Percentiles rank a stretch among this genome's conserved stretches.
Conservation (phyloP, 2,113 vertebrate genomes). For the Pagrus major region DNA sequence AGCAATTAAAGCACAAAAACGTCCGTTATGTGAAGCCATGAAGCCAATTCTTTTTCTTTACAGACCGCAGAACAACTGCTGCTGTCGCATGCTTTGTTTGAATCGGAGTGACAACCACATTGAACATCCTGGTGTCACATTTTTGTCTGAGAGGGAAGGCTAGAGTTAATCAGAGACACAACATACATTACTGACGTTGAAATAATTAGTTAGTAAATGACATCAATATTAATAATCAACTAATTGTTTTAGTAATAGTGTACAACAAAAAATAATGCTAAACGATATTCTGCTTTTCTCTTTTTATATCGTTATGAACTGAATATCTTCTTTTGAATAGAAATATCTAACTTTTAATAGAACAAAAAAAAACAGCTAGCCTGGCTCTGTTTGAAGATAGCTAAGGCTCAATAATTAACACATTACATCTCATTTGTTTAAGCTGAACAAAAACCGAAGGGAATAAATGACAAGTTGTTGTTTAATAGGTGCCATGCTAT, state of each 20-base stretch:
- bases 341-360: no score
- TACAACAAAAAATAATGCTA: not conserved
- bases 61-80: slow-evolving; percentile 5
- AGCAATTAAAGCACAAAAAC: not conserved
- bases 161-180: not conserved
- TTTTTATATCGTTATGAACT: not conserved
- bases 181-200: not conserved
- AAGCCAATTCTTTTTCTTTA: not conserved
- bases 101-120: not conserved
- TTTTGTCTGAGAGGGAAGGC: not conserved
- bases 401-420: no score
- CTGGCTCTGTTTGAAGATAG: no score
- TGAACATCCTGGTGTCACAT: not conserved
- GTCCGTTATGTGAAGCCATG: not conserved
- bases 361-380: no score
- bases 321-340: not conserved
- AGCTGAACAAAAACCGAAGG: not conserved
- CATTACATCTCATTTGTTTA: no score
- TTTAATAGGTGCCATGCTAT: no score
- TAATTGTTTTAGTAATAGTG: not conserved
- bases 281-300: not conserved
- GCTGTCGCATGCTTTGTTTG: slow-evolving; percentile 10
- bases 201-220: not conserved
- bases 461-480: not conserved
- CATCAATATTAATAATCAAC: not conserved